Base-by-base conservation (phyloP, 2,888 invertebrate species). In the Cenopis cana region DNA sequence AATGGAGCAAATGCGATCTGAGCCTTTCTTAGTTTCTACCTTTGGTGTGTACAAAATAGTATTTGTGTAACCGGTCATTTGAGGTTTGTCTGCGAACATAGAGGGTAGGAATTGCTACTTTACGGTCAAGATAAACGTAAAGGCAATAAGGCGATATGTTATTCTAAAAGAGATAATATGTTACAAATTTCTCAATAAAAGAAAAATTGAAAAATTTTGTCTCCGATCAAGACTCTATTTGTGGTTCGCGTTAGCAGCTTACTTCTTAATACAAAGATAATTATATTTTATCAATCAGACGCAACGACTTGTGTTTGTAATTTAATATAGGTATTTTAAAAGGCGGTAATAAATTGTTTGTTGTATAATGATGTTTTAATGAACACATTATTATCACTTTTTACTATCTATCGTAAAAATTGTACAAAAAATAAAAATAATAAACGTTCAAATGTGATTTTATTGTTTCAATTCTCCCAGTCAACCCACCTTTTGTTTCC, bases 401-500 rank as follows among this genome's bases (percentile, higher is more conserved):
- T 61, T 50, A 69, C 76, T 65, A 71, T 72, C 68, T 74, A 76
- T 75, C 57, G 76, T 78, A 74, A 62, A 73, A 69, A 77, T 24
- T 79, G 78, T 78, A 76, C 74, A 77, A 76, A 72, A 52, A 71
- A 76, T 70, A 78, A 79, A 75, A 77, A 74, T 76, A 82, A 79
- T 68, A 76, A 82, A 79, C 64, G 68, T 77, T 74, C 74, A 76
- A 78, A 76, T 71, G 59, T 41, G 12, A 11, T 14, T 3, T 12
- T 24, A 29, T 36, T 61, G 12, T 60, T 49, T 41, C 6, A 46
- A n/a, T 46, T n/a, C n/a, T n/a, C 2, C 46, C 14, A 14, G 14
- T 14, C 46, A 46, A 46, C 5, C 6, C 24, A 24, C 24, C 4
- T 3, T 4, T 24, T 24, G 4, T 24, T 24, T 24, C 4, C 24